Evolutionary conservation across 2,888 invertebrate species (phyloP), one percentile per base, ranked within the genome.

Genomic region (Drosophila longiperda): DNA sequence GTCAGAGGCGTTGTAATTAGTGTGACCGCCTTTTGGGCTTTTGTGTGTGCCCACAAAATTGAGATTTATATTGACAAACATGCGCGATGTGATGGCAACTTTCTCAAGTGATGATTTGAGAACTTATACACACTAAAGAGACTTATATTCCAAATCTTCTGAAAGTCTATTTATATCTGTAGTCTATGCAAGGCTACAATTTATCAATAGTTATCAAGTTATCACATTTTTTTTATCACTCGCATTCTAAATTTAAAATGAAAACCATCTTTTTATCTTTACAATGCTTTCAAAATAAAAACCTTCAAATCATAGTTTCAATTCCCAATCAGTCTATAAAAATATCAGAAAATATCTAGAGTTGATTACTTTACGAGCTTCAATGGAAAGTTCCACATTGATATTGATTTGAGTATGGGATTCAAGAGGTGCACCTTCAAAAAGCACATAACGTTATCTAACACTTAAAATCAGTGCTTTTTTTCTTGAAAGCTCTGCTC

Each of bases 1-100:
- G 78, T 68, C 71, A 67, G 32, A 67, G 66, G 62, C 70, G 61
- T 66, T 38, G 48, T 42, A 78, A 81, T 78, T 73, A 63, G 63
- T 58, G 55, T 60, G 50, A 32, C 40, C 61, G 52, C 48, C 55
- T 62, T n/a, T 55, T 20, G 29, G 29, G 15, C 40, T 33, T 32
- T n/a, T 42, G 20, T 20, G 2, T 38, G 54, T 26, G 12, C 12
- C 33, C 33, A 38, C 26, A n/a, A 26, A 55, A 55, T n/a, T 20
- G 26, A 49, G 9, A 66, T 34, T 57, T 40, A 40, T 55, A 12
- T 15, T 29, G 20, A 50, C 8, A 49, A 38, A n/a, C 34, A 11
- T 15, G n/a, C 12, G 15, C 15, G 29, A 20, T 2, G 26, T 38
- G n/a, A 29, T 29, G 7, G n/a, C 12, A 29, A 3, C n/a, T 26